Evolutionary conservation across 2,888 invertebrate genomes (phyloP).

Genomic region (Drosophila siamana): DNA sequence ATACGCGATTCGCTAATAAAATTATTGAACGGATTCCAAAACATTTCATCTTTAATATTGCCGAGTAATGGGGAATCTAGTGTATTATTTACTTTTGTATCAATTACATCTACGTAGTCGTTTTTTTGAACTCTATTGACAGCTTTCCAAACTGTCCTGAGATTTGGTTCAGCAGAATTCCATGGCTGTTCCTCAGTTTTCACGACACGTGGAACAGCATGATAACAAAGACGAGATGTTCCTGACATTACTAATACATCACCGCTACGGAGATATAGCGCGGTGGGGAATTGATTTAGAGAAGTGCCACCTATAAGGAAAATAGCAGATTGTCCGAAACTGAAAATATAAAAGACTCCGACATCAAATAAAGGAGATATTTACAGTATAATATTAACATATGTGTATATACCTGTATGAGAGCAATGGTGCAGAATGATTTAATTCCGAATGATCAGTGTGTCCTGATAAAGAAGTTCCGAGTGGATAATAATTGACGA

Average conservation of each 20-base stretch:
- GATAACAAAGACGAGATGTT: constrained; percentile 93
- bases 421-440: constrained; percentile 94
- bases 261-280: constrained; percentile 93
- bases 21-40: constrained; percentile 87
- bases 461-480: constrained; percentile 97
- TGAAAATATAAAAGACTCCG: constrained; percentile 85
- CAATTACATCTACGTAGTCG: constrained; percentile 10
- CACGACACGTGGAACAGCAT: constrained; percentile 96
- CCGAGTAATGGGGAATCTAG: constrained; percentile 60
- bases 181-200: constrained; percentile 86
- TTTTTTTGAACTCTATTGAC: constrained; percentile 14
- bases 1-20: constrained; percentile 92
- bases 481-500: constrained; percentile 97
- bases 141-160: neutral
- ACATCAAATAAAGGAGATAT: neutral
- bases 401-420: constrained; percentile 94
- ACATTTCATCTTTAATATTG: constrained; percentile 81
- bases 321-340: constrained; percentile 97
- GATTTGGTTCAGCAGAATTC: constrained; percentile 65
- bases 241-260: constrained; percentile 97
- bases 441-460: constrained; percentile 96
- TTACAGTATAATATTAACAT: neutral
- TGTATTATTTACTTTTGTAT: neutral
- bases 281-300: constrained; percentile 88
- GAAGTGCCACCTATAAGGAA: constrained; percentile 95